phyloP scores from a whole-genome alignment of 2,113 vertebrate species.

The Plectropomus leopardus region DNA sequence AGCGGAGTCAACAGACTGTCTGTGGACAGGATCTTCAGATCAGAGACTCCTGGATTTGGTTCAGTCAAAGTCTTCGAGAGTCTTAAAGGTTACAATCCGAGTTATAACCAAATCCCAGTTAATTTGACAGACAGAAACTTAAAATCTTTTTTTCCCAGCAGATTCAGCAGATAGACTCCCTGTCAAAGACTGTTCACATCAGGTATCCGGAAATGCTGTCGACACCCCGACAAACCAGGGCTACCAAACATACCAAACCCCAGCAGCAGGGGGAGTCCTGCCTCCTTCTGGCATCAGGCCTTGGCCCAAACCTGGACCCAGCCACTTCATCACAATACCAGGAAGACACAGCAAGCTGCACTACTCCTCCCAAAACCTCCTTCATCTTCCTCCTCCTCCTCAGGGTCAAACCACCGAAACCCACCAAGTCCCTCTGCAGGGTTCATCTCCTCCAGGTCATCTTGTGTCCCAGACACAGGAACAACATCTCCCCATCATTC shows the following conservation, averaged over 20 bases:
- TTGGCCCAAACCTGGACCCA: background rate
- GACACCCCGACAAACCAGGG: background rate
- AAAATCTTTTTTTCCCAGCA: background rate
- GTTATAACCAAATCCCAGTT: background rate
- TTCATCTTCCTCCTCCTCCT: background rate
- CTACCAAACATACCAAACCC: background rate
- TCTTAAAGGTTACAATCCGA: slow-evolving; percentile 22
- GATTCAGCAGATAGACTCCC: background rate
- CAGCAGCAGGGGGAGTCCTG: background rate
- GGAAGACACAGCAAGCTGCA: background rate
- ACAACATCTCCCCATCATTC: background rate
- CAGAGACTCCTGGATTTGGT: slow-evolving; percentile 56
- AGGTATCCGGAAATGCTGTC: background rate
- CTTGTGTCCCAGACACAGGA: background rate
- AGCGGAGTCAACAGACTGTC: slow-evolving; percentile 54
- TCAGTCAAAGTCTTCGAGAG: slow-evolving; percentile 56
- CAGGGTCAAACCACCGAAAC: background rate
- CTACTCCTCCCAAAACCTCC: background rate
- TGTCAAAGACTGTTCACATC: background rate
- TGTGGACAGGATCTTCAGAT: slow-evolving; percentile 35
- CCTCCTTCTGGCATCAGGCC: background rate
- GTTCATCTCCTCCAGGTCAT: background rate
- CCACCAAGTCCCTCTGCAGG: slow-evolving; percentile 1
- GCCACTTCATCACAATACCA: slow-evolving; percentile 6
- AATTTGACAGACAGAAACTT: background rate